These are phyloP conservation scores for Eupsilia transversa DNA, from an alignment of 2,888 invertebrate genomes.

Conservation along the genomic window DNA sequence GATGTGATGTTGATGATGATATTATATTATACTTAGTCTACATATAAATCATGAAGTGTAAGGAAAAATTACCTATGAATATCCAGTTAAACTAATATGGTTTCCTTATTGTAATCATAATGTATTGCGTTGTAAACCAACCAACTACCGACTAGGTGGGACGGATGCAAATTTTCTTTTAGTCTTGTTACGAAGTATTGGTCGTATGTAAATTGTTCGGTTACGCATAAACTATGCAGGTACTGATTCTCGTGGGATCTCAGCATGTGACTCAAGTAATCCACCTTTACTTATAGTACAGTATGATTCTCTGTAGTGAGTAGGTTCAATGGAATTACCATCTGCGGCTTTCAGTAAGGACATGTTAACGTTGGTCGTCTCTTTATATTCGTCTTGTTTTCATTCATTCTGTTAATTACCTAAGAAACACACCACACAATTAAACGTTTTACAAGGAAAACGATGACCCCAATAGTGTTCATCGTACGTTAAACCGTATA, in stretches of 20 bases:
- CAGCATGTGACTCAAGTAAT: conserved; percentile 4
- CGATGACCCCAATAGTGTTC: conserved; percentile 48
- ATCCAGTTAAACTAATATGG: conserved; percentile 25
- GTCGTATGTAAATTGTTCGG: conserved; percentile 29
- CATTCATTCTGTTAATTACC: conserved; percentile 29
- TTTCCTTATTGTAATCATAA: conserved; percentile 50
- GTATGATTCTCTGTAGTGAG: neutral
- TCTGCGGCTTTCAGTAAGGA: neutral
- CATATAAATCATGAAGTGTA: conserved; percentile 1
- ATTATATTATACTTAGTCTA: neutral
- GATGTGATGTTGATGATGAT: neutral
- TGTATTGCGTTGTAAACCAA: conserved; percentile 17
- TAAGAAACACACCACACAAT: neutral
- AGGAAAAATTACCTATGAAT: conserved; percentile 3
- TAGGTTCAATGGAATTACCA: neutral
- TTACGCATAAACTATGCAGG: conserved; percentile 9
- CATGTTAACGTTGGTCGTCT: neutral
- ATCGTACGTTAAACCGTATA: conserved; percentile 38
- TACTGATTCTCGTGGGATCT: conserved; percentile 30
- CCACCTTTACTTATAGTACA: conserved; percentile 12
- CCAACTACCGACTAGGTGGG: neutral
- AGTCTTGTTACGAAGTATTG: conserved; percentile 17
- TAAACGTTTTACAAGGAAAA: conserved; percentile 51
- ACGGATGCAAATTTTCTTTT: conserved; percentile 44
- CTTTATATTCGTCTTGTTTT: conserved; percentile 29